Evolutionary conservation across 1,140 invertebrate species (phyloP), one percentile per base, ranked within the genome.

Genomic region (Euura saliciscinereae): DNA sequence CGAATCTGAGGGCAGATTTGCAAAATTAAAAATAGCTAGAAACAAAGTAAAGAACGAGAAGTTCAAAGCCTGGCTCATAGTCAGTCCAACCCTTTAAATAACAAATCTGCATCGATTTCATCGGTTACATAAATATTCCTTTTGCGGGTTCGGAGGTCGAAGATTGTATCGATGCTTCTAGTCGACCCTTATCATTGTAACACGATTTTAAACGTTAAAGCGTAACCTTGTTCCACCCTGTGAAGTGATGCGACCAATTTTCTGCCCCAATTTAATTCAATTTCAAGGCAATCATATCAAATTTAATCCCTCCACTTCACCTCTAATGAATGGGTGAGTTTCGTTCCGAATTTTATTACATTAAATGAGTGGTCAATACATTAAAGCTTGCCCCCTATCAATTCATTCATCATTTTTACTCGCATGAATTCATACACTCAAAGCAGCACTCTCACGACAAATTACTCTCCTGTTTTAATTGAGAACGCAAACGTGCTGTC

Each of bases 191-290:
- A 59, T 59, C 51, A 59, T n/a, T n/a, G 3, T 59, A 59, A 59
- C 13, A n/a, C 51, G 13, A 59, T 28, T 11, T 67, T 67, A 67
- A 67, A 67, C 66, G 4, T 67, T 67, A 42, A 42, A 59, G 51
- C 51, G 43, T 67, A 67, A 67, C 13, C 66, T 2, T 11, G 66
- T 28, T 44, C 28, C 66, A 42, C 66, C 28, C 43, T 28, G 6
- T 8, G 66, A 67, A 44, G 66, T 44, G 66, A 44, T 59, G 66
- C 66, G 66, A 43, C 66, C 66, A 5, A 67, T 67, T 67, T 67
- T 67, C 66, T 3, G 43, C 10, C 66, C 28, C 66, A 67, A 67
- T 67, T 67, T 67, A 67, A 67, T 67, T 67, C 66, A 67, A 67
- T 67, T 67, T 44, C 43, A n/a, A 44, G 43, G 66, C 43, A 28